Evolutionary conservation across 1,140 invertebrate species (phyloP).

Genomic region (Anoplophora glabripennis): DNA sequence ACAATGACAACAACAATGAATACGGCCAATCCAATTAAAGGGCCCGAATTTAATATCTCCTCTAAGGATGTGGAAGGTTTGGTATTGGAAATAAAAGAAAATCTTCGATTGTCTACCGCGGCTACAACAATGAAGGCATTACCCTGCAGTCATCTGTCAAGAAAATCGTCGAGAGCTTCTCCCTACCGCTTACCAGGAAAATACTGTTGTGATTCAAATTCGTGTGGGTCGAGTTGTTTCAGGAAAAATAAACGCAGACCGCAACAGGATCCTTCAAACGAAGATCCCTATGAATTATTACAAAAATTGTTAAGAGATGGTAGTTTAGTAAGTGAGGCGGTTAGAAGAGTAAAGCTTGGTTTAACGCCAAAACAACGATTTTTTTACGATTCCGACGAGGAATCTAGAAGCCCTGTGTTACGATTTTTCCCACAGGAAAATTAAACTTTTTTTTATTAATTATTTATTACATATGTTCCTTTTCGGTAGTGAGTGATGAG

Average conservation of each 20-base stretch:
- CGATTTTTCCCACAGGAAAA: slow-evolving; percentile 34
- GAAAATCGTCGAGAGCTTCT: slow-evolving; percentile 54
- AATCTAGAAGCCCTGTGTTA: slow-evolving; percentile 42
- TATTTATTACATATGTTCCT: slow-evolving; percentile 35
- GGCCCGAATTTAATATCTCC: slow-evolving; percentile 39
- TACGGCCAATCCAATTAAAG: slow-evolving; percentile 25
- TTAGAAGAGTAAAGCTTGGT: slow-evolving; percentile 60
- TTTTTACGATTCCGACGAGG: slow-evolving; percentile 56
- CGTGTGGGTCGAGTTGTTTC: slow-evolving; percentile 49
- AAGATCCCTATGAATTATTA: slow-evolving; percentile 66
- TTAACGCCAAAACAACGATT: slow-evolving; percentile 50
- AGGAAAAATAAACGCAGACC: slow-evolving; percentile 39
- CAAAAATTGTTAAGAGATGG: slow-evolving; percentile 63
- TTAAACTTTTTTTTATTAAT: slow-evolving; percentile 29
- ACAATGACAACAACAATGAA: slow-evolving; percentile 27
- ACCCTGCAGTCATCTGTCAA: slow-evolving; percentile 41
- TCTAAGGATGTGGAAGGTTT: slow-evolving; percentile 59
- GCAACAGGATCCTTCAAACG: slow-evolving; percentile 45
- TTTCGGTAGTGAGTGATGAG: slow-evolving; percentile 23
- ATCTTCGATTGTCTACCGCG: slow-evolving; percentile 57
- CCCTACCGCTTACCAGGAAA: slow-evolving; percentile 58
- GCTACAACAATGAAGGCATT: slow-evolving; percentile 41
- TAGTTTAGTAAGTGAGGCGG: slow-evolving; percentile 69
- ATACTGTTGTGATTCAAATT: slow-evolving; percentile 44
- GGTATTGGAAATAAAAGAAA: slow-evolving; percentile 68